Evolutionary conservation across 2,113 vertebrate genomes (phyloP), one percentile per base, ranked within the genome.

Genomic region (Chroicocephalus ridibundus): DNA sequence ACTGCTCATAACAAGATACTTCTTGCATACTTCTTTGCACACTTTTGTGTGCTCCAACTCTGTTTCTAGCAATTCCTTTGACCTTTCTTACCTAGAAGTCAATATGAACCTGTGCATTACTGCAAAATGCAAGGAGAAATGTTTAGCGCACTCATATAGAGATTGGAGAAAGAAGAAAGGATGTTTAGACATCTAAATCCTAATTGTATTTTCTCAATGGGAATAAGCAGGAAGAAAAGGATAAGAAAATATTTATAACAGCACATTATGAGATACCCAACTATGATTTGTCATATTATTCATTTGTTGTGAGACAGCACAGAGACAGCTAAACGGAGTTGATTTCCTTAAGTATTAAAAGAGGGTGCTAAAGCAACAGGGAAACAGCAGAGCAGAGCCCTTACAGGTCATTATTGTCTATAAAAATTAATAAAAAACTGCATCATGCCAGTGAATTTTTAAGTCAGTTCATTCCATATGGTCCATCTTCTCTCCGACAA

Each of bases 401-500:
- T 58, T 80, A 80, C 8, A 74, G 74, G 85, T 92, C 75, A 70
- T 80, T 74, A 69, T 46, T 82, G 54, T 34, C 74, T 85, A 58
- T 69, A 74, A 87, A 91, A 93, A 88, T 86, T 49, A 82, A 82
- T 72, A 72, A 89, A 72, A 49, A 87, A 42, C 78, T 86, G 46
- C 51, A 74, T 90, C 12, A 3, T 82, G 82, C 80, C 85, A 86
- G 54, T 74, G 71, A 65, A 88, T 87, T 91, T 94, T 86, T 65
- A 87, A 92, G 71, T 42, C 78, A 80, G 90, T 90, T 93, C 54
- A 21, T 96, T 94, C 81, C 92, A 88, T 29, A 65, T 93, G 84
- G 87, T 61, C 66, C 40, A 54, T 93, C 71, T 91, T 95, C 57
- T 38, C 58, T 93, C 87, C 83, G 90, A 96, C 93, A 88, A 96